Base-by-base conservation (phyloP, 2,888 invertebrate species). In the Pherbina coryleti region DNA sequence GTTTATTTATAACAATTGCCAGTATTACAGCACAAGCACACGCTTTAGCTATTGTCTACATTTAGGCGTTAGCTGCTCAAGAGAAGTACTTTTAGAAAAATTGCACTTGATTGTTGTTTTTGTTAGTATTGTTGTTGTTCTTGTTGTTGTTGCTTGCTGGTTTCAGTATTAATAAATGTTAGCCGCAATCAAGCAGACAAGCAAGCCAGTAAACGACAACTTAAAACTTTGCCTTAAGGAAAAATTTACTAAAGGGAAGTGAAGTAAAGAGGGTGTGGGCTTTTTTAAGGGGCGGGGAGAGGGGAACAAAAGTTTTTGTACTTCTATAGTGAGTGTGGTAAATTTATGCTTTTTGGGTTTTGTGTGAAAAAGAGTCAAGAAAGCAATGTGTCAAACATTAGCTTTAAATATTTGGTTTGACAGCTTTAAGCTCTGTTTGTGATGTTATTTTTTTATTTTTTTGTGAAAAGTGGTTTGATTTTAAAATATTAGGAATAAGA, bases 91-190 rank as follows among this genome's bases (percentile, higher is more conserved):
- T 69, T 28, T 51, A 44, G 69, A 69, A 69, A 69, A 51, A 69
- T 69, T 49, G 49, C 51, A 69, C 31, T 69, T 69, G 49, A 69
- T 69, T 69, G 69, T 69, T 69, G 22, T 22, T 69, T n/a, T 31
- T 11, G 66, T 19, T 19, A 5, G 3, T 31, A 5, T 62, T 25
- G 25, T 31, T 28, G 14, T 31, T 37, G 44, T 55, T n/a, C 19
- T 55, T 55, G 7, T 55, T 19, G 55, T 55, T 19, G 19, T 55
- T 19, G 19, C 19, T 55, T 28, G 25, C 31, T 64, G 34, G 64
- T 64, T 64, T 64, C 31, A n/a, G 64, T 64, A 64, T 64, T 64
- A 64, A 64, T 31, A 64, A 64, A 64, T 64, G 64, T 64, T 64
- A 64, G 34, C 64, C 64, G 31, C 34, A 14, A 34, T 28, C 64